Percentiles rank a stretch among this genome's conserved stretches.
Evolutionary conservation across 1,140 invertebrate genomes (phyloP).

Genomic region (Ips typographus): DNA sequence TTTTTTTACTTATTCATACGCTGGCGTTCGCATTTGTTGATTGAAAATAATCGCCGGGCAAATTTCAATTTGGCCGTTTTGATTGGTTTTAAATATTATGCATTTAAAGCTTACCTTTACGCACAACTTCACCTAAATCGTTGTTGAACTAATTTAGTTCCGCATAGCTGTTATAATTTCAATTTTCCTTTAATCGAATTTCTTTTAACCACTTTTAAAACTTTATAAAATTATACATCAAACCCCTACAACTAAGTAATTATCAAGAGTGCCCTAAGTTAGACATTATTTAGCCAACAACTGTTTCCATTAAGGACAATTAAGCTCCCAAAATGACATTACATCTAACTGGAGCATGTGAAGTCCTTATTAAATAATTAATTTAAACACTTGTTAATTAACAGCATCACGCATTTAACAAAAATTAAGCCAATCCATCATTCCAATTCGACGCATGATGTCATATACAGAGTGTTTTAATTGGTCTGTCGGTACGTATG

Average conservation of each 20-base stretch:
- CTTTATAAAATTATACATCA: too few species aligned
- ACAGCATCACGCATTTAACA: conserved; percentile 38
- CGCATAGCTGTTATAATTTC: too few species aligned
- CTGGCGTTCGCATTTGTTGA: conserved; percentile 16
- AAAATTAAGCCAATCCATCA: conserved; percentile 39
- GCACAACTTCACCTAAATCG: too few species aligned
- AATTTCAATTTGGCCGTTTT: conserved; percentile 25
- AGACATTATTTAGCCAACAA: conserved; percentile 35
- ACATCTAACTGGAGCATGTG: conserved; percentile 31
- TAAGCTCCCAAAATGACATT: conserved; percentile 40
- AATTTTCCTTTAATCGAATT: too few species aligned
- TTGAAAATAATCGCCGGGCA: conserved; percentile 1
- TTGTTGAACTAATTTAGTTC: too few species aligned
- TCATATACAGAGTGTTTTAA: conserved; percentile 40
- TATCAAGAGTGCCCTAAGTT: not conserved
- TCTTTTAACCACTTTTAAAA: too few species aligned
- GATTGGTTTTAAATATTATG: conserved; percentile 3
- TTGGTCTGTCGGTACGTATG: conserved; percentile 26
- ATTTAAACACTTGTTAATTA: conserved; percentile 42
- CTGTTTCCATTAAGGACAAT: conserved; percentile 36
- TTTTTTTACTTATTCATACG: conserved; percentile 18
- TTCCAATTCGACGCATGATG: conserved; percentile 37
- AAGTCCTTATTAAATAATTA: conserved; percentile 39
- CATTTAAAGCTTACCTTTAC: not conserved
- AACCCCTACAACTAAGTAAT: too few species aligned